phyloP scores from a whole-genome alignment of 2,888 invertebrate species.

The Gibbula magus region DNA sequence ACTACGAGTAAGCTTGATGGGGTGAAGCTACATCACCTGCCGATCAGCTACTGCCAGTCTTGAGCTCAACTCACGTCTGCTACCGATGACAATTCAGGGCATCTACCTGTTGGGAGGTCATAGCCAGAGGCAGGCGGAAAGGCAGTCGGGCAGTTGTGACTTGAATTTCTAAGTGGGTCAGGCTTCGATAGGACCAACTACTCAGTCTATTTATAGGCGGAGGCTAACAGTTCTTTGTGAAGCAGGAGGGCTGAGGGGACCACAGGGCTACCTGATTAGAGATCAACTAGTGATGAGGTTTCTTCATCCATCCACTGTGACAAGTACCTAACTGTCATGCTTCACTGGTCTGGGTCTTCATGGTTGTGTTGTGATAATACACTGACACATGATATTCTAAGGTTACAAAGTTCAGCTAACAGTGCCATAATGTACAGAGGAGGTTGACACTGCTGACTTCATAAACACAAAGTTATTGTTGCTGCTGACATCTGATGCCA shows the following conservation, averaged over 20 bases:
- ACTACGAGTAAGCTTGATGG: no score
- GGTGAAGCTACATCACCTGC: not conserved
- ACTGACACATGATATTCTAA: no score
- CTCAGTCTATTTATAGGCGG: not conserved
- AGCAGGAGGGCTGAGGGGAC: not conserved
- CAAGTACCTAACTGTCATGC: no score
- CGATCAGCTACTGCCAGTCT: not conserved
- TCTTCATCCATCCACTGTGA: no score
- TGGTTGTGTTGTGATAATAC: no score
- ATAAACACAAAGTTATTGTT: no score
- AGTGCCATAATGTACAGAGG: no score
- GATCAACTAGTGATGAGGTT: not conserved
- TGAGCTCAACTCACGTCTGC: not conserved
- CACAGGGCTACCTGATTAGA: not conserved
- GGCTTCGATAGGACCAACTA: not conserved
- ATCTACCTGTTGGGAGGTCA: constrained; percentile 22
- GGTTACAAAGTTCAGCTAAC: no score
- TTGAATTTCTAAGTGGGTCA: constrained; percentile 28
- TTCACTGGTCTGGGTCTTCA: no score
- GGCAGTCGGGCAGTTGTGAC: constrained; percentile 13
- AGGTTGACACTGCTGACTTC: no score
- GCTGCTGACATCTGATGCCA: no score
- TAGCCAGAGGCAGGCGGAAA: not conserved
- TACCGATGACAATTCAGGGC: constrained; percentile 4
- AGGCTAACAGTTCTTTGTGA: constrained; percentile 17